Base-by-base conservation (phyloP, 2,888 invertebrate genomes). In the Saturnia japonica region DNA sequence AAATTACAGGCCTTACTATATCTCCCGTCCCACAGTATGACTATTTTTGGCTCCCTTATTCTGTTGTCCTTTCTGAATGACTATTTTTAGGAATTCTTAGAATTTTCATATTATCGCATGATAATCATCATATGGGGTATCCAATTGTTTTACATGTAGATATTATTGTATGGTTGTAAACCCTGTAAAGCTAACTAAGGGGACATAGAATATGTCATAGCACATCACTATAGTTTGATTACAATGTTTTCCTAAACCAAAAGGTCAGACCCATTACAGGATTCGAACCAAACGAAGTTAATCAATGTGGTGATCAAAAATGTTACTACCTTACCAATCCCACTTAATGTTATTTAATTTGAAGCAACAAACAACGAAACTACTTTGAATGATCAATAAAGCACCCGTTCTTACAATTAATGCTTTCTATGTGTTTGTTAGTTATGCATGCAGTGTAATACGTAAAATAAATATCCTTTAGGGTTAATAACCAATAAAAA, bases 401-500 rank as follows among this genome's bases (percentile, higher is more conserved):
- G 45, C 45, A 47, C 14, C 16, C 4, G 6, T 11, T 47, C 16
- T 47, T 16, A 47, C 45, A 47, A 16, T 51, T 51, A 1, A 19
- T 16, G 8, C 16, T 51, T 51, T 51, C 51, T 51, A 51, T 51
- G 7, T n/a, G 9, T n/a, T 7, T n/a, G 9, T n/a, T 7, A 19
- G 51, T 51, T 51, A 51, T n/a, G n/a, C 51, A 51, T n/a, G n/a
- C 51, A 34, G 34, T 51, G 51, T n/a, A 51, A n/a, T n/a, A n/a
- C n/a, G n/a, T n/a, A n/a, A 19, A 7, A 19, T 1, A 47, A 12
- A 47, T 51, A 51, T n/a, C 9, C 19, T 8, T 51, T 6, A n/a
- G n/a, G 6, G 8, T 51, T 51, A n/a, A 51, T n/a, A 51, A n/a
- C 6, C n/a, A n/a, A 7, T 8, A 51, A 51, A n/a, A 0, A 51